Percentiles rank a stretch among this genome's conserved stretches.
Evolutionary conservation across 2,797 vertebrate species (phyloP).

Genomic region (Psittacula derbiana): DNA sequence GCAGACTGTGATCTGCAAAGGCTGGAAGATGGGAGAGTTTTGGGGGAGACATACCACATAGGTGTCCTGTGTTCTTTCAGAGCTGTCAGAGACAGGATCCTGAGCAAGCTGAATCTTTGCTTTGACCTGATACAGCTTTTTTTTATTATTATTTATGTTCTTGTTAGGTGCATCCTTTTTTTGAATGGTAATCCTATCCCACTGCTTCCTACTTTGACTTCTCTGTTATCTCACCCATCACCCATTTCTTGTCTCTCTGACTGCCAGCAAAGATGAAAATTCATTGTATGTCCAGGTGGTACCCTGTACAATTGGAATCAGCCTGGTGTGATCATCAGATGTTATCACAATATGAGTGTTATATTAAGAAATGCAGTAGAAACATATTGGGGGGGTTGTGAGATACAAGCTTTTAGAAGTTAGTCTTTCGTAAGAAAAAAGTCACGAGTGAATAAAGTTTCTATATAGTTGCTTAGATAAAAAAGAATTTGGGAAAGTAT

Average conservation of each 20-base stretch:
- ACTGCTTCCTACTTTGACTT: not conserved
- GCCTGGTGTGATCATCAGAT: not conserved
- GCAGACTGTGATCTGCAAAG: not conserved
- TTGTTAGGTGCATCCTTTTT: not conserved
- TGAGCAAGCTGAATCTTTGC: not conserved
- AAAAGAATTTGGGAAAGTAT: not conserved
- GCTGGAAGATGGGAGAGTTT: not conserved
- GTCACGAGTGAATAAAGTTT: not conserved
- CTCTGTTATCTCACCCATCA: not conserved
- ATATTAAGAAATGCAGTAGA: not conserved
- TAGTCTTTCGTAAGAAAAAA: not conserved
- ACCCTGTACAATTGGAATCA: not conserved
- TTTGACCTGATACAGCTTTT: not conserved
- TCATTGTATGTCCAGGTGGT: not conserved
- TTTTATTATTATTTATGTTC: not conserved
- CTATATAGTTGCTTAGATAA: not conserved
- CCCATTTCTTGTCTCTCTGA: slow-evolving; percentile 11
- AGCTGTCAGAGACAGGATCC: not conserved
- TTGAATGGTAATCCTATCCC: not conserved
- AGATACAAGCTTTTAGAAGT: not conserved
- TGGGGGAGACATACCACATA: accelerated
- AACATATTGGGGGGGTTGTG: not conserved
- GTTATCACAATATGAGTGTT: not conserved
- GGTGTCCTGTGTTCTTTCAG: not conserved
- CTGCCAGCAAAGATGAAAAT: not conserved